Evolutionary conservation across 2,113 vertebrate genomes (phyloP).

Genomic region (Hydropotes inermis): DNA sequence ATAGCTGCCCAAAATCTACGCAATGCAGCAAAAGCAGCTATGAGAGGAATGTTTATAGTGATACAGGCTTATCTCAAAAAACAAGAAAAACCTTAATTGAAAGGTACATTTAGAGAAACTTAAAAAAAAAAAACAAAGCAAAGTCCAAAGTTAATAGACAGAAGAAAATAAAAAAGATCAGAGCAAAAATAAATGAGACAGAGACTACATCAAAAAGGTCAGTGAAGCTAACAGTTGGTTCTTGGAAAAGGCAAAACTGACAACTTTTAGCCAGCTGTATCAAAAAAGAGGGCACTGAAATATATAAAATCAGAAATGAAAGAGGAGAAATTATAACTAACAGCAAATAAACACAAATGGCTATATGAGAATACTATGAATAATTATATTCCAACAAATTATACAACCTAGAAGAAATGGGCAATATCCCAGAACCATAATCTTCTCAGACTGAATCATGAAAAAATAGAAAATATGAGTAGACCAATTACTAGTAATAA

Average conservation of each 20-base stretch:
- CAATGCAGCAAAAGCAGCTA: not conserved
- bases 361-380: not conserved
- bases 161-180: not conserved
- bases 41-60: not conserved
- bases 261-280: not conserved
- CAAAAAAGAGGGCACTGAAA: not conserved
- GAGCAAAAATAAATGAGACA: not conserved
- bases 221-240: not conserved
- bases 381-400: not conserved
- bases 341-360: not conserved
- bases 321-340: not conserved
- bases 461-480: not conserved
- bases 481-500: not conserved
- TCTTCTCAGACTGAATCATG: not conserved
- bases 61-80: not conserved
- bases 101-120: not conserved
- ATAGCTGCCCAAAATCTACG: not conserved
- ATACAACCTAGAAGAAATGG: not conserved
- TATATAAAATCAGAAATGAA: not conserved
- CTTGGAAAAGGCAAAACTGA: not conserved
- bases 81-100: not conserved
- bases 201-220: not conserved
- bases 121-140: not conserved
- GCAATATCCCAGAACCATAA: not conserved
- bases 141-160: not conserved